Base-by-base conservation (phyloP, 2,797 vertebrate species). In the Atherinosoma microstoma region DNA sequence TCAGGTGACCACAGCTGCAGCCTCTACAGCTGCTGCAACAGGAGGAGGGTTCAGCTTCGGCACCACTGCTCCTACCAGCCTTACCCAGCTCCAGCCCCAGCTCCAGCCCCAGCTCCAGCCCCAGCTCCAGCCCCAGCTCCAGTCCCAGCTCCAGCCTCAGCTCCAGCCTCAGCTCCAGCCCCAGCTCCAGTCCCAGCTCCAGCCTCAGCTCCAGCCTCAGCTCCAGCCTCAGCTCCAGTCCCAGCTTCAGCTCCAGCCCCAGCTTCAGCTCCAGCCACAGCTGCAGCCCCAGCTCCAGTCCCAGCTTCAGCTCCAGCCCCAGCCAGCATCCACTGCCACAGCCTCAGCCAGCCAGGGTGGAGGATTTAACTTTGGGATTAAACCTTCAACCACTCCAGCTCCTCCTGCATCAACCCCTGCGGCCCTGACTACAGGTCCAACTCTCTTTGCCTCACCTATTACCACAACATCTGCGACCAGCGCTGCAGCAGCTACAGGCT, bases 331-430 rank as follows among this genome's bases (percentile, higher is more conserved):
- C 70, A 18, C 82, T 0, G 30, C 80, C 30, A 58, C 82, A 40
- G 20, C 82, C 9, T 0, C 86, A 29, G 22, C 89, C 0, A 67
- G 60, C 20, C 94, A 90, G 67, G 86, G 83, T 8, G 88, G 93
- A 18, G 70, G 90, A 1, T 93, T 96, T 58, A 20, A 84, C 61
- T 96, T 97, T 87, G 96, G 95, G 22, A 75, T 94, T 58, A 97
- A 97, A 83, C 93, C 94, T 2, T 93, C 94, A 82, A 93, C 87
- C 0, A 94, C 93, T 16, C 94, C 93, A 16, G 91, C 92, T 61
- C 94, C 93, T 18, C 68, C 85, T 58, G 69, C 82, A 4, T 29
- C 70, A 0, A 81, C 83, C 38, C 90, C 84, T 51, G 38, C 85
- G 0, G 79, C 84, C 0, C 32, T 85, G 1, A 56, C 85, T 4